Evolutionary conservation across 2,888 invertebrate genomes (phyloP), one percentile per base, ranked within the genome.

Genomic region (Pecten maximus): DNA sequence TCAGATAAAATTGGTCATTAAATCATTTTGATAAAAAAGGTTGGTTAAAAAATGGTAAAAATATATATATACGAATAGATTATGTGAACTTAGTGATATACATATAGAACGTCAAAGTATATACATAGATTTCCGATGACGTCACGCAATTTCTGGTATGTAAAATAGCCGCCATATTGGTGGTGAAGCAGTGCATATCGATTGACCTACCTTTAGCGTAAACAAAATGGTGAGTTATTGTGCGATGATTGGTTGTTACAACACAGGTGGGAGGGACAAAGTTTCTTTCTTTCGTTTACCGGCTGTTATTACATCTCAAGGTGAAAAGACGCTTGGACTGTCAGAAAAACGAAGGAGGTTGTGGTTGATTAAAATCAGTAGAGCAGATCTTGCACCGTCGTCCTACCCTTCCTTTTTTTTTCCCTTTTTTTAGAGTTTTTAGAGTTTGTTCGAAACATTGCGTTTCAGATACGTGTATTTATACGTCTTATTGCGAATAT

Each of bases 401-500:
- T 91, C 90, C 87, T 91, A 91, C 87, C 90, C 88, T 19, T 90
- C 88, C 54, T 10, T n/a, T n/a, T n/a, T n/a, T n/a, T n/a, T n/a
- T n/a, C n/a, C n/a, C n/a, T n/a, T n/a, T n/a, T n/a, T n/a, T n/a
- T n/a, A n/a, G n/a, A n/a, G n/a, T n/a, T n/a, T n/a, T 90, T 12
- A 40, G 89, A 8, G 88, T 92, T 2, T 92, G 90, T 44, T 91
- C 92, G 3, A 90, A 92, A 50, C 91, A 91, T 86, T 92, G 89
- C 89, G 88, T 90, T 19, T 88, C 39, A 40, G 89, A 87, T 89
- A 89, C 40, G 40, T 40, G 23, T 8, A 50, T n/a, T n/a, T n/a
- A n/a, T n/a, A n/a, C n/a, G n/a, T n/a, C n/a, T n/a, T n/a, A n/a
- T n/a, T n/a, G n/a, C n/a, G n/a, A n/a, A n/a, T n/a, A n/a, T n/a